phyloP scores from a whole-genome alignment of 2,888 invertebrate genomes.

The Andrena haemorrhoa region DNA sequence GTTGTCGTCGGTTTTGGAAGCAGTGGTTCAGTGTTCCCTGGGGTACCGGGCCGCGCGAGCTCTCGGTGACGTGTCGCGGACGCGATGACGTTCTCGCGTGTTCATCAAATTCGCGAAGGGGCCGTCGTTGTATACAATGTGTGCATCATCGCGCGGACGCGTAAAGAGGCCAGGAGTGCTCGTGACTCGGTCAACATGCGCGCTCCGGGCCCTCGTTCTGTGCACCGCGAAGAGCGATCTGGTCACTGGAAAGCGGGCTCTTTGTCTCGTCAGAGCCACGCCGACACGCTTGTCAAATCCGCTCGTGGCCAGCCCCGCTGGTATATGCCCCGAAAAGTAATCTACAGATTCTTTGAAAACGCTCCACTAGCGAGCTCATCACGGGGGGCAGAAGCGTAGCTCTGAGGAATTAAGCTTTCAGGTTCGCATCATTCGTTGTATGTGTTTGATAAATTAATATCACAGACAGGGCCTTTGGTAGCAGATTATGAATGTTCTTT shows the following conservation, averaged over 20 bases:
- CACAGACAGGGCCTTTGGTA: too few species aligned
- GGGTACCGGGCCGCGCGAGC: conserved; percentile 5
- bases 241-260: conserved; percentile 47
- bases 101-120: conserved; percentile 50
- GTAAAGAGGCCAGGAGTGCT: conserved; percentile 53
- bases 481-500: too few species aligned
- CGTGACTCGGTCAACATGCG: conserved; percentile 49
- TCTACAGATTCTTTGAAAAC: conserved; percentile 45
- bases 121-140: conserved; percentile 37
- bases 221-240: conserved; percentile 30
- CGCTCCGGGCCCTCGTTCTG: neutral
- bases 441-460: too few species aligned
- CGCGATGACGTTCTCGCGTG: conserved; percentile 34
- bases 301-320: neutral
- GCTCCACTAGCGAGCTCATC: conserved; percentile 23
- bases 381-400: too few species aligned
- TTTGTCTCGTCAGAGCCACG: conserved; percentile 64
- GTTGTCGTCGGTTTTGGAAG: conserved; percentile 8
- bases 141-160: conserved; percentile 22
- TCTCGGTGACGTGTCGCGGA: conserved; percentile 24
- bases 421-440: too few species aligned
- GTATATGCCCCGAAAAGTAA: conserved; percentile 29
- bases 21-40: neutral
- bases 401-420: too few species aligned
- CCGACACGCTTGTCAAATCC: conserved; percentile 30